phyloP scores from a whole-genome alignment of 2,113 vertebrate species.

The Thomomys bottae region DNA sequence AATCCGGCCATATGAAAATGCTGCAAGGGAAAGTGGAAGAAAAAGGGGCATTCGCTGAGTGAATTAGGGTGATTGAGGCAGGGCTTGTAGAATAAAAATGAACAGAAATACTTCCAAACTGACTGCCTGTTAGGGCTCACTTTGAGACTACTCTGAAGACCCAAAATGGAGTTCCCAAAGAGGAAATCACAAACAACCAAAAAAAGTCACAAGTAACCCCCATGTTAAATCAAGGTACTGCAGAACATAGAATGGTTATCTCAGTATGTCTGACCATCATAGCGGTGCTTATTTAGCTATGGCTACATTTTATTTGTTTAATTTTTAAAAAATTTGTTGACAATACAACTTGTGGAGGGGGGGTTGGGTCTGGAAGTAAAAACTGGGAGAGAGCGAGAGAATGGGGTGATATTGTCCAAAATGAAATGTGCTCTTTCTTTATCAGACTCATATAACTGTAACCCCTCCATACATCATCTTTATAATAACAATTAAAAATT shows the following conservation, averaged over 20 bases:
- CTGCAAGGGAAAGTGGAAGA: not conserved
- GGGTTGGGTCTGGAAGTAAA: no score
- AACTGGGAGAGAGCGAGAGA: no score
- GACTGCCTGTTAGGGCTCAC: not conserved
- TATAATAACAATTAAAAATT: no score
- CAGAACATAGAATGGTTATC: no score
- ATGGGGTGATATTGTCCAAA: no score
- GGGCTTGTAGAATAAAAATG: not conserved
- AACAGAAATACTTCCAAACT: not conserved
- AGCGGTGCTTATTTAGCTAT: rapidly evolving
- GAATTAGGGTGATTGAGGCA: not conserved
- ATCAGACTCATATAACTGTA: no score
- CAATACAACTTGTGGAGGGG: no score
- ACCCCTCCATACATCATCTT: no score
- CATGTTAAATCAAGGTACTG: not conserved
- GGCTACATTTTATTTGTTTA: not conserved
- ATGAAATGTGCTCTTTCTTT: no score
- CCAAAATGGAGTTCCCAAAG: not conserved
- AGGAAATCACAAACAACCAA: not conserved
- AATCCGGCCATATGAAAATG: slow-evolving; percentile 53
- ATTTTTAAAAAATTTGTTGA: not conserved
- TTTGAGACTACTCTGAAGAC: not conserved
- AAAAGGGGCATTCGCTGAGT: rapidly evolving
- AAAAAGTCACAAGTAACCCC: not conserved
- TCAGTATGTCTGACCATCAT: not conserved